Conservation (phyloP, 2,113 vertebrate genomes). For the Chionis minor region DNA sequence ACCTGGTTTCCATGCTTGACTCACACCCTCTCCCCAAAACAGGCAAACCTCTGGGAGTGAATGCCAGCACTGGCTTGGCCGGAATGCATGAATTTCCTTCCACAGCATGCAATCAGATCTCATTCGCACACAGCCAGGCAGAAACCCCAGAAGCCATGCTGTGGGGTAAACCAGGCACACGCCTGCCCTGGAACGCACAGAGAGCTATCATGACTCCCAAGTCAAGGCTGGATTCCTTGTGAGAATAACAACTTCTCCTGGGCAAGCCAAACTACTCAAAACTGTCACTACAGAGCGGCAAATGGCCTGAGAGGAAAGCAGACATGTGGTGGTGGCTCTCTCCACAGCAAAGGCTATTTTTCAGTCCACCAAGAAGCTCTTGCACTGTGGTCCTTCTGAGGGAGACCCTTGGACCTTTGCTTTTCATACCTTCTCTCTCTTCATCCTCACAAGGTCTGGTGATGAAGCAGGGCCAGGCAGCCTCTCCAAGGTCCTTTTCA, state of each 20-base stretch:
- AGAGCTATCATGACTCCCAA: background rate
- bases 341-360: background rate
- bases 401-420: background rate
- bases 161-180: background rate
- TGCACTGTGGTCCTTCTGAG: background rate
- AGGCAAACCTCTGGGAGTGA: background rate
- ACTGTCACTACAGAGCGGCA: background rate
- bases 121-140: too few relatives aligned
- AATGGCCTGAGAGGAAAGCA: background rate
- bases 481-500: background rate
- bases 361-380: background rate
- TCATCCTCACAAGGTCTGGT: background rate
- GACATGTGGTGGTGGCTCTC: background rate
- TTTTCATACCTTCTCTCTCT: background rate
- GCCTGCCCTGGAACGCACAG: background rate
- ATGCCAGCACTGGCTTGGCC: background rate
- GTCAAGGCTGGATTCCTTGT: background rate
- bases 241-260: background rate
- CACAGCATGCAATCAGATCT: background rate
- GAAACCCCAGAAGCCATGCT: background rate
- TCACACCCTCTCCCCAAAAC: background rate
- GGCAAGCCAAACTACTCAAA: background rate
- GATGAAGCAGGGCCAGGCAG: background rate
- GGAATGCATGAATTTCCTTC: background rate
- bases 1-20: fast-evolving